Conservation (phyloP, 1,140 invertebrate species). For the Plectrocnemia conspersa region DNA sequence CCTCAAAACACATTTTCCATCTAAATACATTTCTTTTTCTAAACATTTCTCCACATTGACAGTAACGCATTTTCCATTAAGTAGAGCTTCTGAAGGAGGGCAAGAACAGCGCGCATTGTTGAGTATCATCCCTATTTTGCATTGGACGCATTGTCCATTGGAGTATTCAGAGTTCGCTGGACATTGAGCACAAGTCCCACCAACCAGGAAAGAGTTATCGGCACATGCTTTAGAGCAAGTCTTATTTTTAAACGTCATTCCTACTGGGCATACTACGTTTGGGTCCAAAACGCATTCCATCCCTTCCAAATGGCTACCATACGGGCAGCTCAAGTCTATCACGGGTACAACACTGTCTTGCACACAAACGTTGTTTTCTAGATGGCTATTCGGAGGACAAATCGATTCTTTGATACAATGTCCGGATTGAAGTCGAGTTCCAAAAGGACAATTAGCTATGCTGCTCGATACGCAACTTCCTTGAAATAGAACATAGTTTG, state of each 20-base stretch:
- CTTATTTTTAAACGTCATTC: neutral
- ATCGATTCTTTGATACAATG: neutral
- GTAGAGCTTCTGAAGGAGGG: neutral
- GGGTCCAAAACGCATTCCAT: neutral
- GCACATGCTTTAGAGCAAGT: neutral
- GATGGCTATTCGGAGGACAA: neutral
- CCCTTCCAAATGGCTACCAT: neutral
- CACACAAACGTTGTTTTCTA: neutral
- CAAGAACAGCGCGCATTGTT: constrained; percentile 5
- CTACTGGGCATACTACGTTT: constrained; percentile 2
- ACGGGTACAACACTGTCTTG: neutral
- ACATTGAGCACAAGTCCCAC: constrained; percentile 4
- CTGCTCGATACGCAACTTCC: neutral
- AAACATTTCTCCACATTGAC: neutral
- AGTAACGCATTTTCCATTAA: neutral
- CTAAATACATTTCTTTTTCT: neutral
- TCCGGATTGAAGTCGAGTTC: neutral
- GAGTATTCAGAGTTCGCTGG: neutral
- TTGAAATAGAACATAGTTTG: neutral
- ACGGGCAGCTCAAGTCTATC: neutral
- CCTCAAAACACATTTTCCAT: constrained; percentile 2
- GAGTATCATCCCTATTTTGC: neutral
- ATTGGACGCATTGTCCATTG: constrained; percentile 9
- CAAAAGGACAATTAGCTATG: constrained; percentile 8
- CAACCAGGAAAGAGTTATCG: neutral